These are phyloP conservation scores for Nomada fucata DNA, from an alignment of 2,888 invertebrate species.

Conservation along the genomic window DNA sequence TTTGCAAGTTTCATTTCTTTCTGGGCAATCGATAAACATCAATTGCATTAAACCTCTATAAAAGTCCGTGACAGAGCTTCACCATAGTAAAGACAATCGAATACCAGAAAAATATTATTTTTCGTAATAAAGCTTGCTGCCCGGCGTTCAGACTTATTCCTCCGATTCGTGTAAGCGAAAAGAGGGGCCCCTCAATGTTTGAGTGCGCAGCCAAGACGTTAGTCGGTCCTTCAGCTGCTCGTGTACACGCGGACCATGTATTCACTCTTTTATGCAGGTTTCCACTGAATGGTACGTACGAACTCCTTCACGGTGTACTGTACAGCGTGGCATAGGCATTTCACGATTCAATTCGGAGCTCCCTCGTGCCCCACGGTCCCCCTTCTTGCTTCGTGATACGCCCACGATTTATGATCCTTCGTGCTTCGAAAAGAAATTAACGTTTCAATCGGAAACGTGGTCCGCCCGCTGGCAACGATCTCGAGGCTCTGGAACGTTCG, in stretches of 20 bases:
- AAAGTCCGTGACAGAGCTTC: too few species aligned
- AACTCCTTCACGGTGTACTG: conserved; percentile 23
- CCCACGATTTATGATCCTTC: conserved; percentile 40
- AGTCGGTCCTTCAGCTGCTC: conserved; percentile 11
- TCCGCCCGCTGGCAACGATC: background rate
- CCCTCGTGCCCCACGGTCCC: conserved; percentile 10
- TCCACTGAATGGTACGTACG: conserved; percentile 38
- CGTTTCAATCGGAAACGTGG: conserved; percentile 18
- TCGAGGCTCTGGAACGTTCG: background rate
- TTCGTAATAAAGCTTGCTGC: too few species aligned
- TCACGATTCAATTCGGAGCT: conserved; percentile 51
- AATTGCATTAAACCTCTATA: too few species aligned
- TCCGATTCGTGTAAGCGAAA: background rate
- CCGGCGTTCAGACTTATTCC: background rate
- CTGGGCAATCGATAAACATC: too few species aligned
- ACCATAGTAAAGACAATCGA: too few species aligned
- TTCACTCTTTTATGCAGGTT: conserved; percentile 48
- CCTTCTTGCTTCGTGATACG: conserved; percentile 15
- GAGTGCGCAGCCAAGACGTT: conserved; percentile 24
- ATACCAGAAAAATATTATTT: too few species aligned
- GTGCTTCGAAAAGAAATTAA: conserved; percentile 27
- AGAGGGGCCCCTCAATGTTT: conserved; percentile 6
- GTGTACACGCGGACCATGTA: conserved; percentile 27
- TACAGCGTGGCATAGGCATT: conserved; percentile 36
- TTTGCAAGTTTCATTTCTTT: too few species aligned